These are phyloP conservation scores for Stenopsyche tienmushanensis DNA, from an alignment of 1,140 invertebrate species.

Conservation along the genomic window DNA sequence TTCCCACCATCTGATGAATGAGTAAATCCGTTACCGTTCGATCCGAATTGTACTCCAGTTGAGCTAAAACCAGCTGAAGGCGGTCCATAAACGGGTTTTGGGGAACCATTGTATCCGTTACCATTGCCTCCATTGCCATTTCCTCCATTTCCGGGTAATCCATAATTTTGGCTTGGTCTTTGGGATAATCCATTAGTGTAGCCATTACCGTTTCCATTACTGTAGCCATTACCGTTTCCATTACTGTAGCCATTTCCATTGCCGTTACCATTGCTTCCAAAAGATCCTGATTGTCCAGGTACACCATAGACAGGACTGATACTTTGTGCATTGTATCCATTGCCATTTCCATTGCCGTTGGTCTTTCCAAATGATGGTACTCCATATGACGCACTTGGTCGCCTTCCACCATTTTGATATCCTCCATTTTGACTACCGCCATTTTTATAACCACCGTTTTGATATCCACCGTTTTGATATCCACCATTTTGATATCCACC, in stretches of 20 bases:
- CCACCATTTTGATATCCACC: constrained; percentile 59
- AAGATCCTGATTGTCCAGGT: not conserved
- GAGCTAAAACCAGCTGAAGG: not conserved
- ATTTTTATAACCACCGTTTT: constrained; percentile 21
- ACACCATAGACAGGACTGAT: constrained; percentile 1
- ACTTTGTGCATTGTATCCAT: constrained; percentile 2
- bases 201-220: not conserved
- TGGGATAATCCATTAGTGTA: too few relatives aligned
- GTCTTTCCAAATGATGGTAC: not conserved
- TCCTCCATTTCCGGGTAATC: not conserved
- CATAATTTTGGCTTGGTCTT: not conserved
- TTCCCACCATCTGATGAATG: constrained; percentile 10
- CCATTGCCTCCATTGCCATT: constrained; percentile 10
- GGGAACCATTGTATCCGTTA: constrained; percentile 4
- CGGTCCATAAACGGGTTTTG: constrained; percentile 15
- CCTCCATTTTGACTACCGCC: constrained; percentile 47
- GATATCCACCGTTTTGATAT: constrained; percentile 40
- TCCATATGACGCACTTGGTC: constrained; percentile 14
- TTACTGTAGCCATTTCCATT: not conserved
- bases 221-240: not conserved
- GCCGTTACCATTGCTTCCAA: not conserved
- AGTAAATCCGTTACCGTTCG: not conserved
- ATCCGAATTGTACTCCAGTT: not conserved
- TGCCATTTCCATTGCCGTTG: not conserved
- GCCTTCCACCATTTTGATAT: constrained; percentile 57